Percentiles rank a stretch among this genome's conserved stretches.
Evolutionary conservation across 2,113 vertebrate species (phyloP).

Genomic region (Geococcyx californianus): DNA sequence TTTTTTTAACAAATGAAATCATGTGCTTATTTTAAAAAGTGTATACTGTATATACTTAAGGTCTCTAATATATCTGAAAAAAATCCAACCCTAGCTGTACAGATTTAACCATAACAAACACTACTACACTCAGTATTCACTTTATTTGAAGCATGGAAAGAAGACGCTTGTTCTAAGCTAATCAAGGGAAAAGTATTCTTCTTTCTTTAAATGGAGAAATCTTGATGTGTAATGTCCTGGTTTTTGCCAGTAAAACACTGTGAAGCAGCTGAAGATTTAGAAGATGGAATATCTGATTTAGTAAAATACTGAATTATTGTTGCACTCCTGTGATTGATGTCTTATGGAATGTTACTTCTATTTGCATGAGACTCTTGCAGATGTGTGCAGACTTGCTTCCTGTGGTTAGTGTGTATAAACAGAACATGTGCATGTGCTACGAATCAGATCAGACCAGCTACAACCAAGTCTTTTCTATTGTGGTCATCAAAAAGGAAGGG

Average conservation of each 20-base stretch:
- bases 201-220: constrained; percentile 3
- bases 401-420: constrained; percentile 47
- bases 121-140: constrained; percentile 69
- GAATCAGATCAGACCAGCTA: constrained; percentile 38
- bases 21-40: neutral
- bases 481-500: neutral
- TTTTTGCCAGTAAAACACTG: constrained; percentile 1
- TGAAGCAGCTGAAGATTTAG: constrained; percentile 39
- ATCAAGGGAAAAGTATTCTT: constrained; percentile 48
- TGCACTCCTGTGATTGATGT: constrained; percentile 63
- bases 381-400: constrained; percentile 52
- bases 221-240: neutral
- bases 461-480: neutral
- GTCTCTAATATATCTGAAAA: constrained; percentile 73
- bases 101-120: constrained; percentile 66
- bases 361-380: constrained; percentile 63
- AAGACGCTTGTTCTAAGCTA: constrained; percentile 72
- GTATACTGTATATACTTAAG: constrained; percentile 55
- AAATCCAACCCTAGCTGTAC: constrained; percentile 48
- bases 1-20: constrained; percentile 61
- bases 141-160: constrained; percentile 51
- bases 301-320: constrained; percentile 53
- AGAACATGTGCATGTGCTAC: constrained; percentile 25
- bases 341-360: constrained; percentile 53
- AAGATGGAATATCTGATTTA: constrained; percentile 36